Conservation (phyloP, 2,797 vertebrate species). For the Tragopan temminckii region DNA sequence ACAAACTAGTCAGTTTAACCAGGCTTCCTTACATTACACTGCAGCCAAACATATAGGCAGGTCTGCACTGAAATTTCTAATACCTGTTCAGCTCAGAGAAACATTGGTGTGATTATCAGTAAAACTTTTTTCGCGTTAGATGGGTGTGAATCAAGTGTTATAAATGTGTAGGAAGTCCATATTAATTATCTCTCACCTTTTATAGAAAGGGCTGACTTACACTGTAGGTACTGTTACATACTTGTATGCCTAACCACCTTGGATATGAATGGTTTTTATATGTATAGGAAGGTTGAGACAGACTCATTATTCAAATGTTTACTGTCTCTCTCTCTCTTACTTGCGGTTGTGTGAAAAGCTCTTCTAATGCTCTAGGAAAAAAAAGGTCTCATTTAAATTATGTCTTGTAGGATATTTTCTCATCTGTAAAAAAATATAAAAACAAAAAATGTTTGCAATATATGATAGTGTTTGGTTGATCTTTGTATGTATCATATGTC, state of each 20-base stretch:
- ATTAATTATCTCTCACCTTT: neutral
- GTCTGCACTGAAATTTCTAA: neutral
- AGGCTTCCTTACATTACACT: neutral
- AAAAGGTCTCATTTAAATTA: neutral
- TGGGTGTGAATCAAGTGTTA: neutral
- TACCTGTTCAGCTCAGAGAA: neutral
- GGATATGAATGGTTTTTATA: neutral
- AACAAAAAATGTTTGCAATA: accelerated
- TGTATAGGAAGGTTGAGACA: neutral
- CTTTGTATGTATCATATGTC: neutral
- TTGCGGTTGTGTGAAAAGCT: neutral
- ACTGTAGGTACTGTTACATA: neutral
- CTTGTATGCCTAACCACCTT: neutral
- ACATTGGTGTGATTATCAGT: accelerated
- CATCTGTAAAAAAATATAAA: neutral
- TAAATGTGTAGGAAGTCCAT: neutral
- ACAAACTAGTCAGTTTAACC: neutral
- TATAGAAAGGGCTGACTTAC: neutral
- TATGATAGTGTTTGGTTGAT: neutral
- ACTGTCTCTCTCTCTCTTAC: neutral
- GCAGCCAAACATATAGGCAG: neutral
- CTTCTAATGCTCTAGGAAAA: neutral
- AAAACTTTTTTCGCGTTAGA: neutral
- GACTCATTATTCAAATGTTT: neutral
- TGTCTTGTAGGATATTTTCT: neutral